Evolutionary conservation across 2,888 invertebrate species (phyloP), one percentile per base, ranked within the genome.

Genomic region (Siphlonurus alternatus): DNA sequence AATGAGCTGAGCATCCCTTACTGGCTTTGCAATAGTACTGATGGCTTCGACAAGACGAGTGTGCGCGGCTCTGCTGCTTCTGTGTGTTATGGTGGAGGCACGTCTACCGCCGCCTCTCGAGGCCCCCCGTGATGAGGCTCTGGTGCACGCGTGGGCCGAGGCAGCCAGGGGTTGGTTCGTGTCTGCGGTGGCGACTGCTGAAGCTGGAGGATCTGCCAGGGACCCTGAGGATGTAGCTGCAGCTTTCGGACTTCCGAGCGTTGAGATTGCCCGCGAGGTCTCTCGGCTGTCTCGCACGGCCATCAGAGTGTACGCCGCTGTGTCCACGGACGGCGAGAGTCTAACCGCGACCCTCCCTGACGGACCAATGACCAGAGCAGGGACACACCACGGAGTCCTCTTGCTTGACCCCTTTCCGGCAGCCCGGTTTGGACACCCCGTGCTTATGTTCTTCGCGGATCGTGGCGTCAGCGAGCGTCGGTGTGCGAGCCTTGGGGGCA

Each of bases 361-460:
- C n/a, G 56, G 56, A 5, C 56, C 19, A 10, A 56, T 56, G 56
- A 20, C 56, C 5, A 10, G 56, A 7, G n/a, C 56, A 3, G 56
- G 56, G 56, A 7, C 56, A 5, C 56, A 56, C 56, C 56, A 56
- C n/a, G 56, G 56, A 56, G 56, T 56, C 19, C 56, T 56, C 56
- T 56, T 56, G n/a, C 56, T 56, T 63, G 79, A 80, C 68, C 79
- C 79, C 1, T 77, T 76, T 67, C 79, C 80, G 0, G 66, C 68
- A 2, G 75, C 76, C n/a, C 75, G 76, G 68, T 77, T 79, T 68
- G 80, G 79, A 15, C 80, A 80, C 70, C 73, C 78, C 53, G 73
- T 79, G 7, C 68, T 77, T 51, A 75, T 79, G 64, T 78, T 79
- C 70, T 76, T 75, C 69, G 70, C 78, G 56, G 76, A 78, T 66